These are phyloP conservation scores for Cantharis flavilabris DNA, from an alignment of 2,888 invertebrate genomes.

Conservation along the genomic window DNA sequence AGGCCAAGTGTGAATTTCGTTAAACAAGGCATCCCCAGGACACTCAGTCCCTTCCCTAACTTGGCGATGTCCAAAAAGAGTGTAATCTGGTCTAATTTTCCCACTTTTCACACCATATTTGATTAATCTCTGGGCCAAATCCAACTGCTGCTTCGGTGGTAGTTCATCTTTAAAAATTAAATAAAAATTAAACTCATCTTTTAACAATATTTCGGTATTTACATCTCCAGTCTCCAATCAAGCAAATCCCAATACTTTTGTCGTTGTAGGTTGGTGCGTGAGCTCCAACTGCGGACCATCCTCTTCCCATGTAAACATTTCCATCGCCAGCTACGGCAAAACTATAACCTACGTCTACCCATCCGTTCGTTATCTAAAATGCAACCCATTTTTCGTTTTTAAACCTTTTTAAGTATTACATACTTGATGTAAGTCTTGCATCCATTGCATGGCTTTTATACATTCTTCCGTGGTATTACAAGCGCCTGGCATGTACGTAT, in stretches of 20 bases:
- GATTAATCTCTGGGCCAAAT: constrained; percentile 64
- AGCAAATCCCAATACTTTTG: constrained; percentile 70
- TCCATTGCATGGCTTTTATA: constrained; percentile 62
- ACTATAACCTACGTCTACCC: constrained; percentile 75
- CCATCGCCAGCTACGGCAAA: constrained; percentile 77
- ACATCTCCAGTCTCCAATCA: constrained; percentile 77
- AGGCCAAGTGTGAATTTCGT: constrained; percentile 67
- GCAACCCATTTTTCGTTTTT: background rate
- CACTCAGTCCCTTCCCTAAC: constrained; percentile 66
- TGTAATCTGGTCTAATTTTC: constrained; percentile 63
- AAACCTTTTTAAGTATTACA: background rate
- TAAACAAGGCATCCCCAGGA: constrained; percentile 66
- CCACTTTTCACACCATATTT: constrained; percentile 65
- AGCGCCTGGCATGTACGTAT: constrained; percentile 67
- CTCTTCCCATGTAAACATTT: constrained; percentile 70
- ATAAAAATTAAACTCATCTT: background rate
- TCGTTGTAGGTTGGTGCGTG: constrained; percentile 72
- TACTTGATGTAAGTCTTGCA: constrained; percentile 69
- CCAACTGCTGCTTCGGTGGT: constrained; percentile 64
- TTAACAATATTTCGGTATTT: constrained; percentile 45
- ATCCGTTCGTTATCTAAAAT: constrained; percentile 53
- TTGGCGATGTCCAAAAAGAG: constrained; percentile 68
- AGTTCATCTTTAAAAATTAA: constrained; percentile 57
- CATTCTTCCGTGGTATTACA: constrained; percentile 63
- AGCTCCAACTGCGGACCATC: constrained; percentile 71